Base-by-base conservation (phyloP, 2,888 invertebrate species). In the Tridacna gigas region DNA sequence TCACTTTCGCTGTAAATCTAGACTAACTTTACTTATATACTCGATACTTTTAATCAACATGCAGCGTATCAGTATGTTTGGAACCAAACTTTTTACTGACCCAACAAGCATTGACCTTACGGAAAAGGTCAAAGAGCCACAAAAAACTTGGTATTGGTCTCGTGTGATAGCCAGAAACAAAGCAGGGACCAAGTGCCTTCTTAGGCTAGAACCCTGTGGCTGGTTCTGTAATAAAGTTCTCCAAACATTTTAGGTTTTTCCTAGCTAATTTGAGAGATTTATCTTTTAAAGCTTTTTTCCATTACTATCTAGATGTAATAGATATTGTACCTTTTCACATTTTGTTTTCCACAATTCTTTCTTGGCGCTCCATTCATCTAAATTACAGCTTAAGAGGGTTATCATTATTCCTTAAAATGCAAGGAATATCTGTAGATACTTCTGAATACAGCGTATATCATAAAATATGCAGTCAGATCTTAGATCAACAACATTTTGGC, bases 21-120 rank as follows among this genome's bases (percentile, higher is more conserved):
- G 71, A 37, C 3, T 71, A 0, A 1, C 5, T 22, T 18, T 71
- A 0, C 20, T 51, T n/a, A 20, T 51, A 12, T 51, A 26, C 51
- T 9, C 48, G 18, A 22, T 18, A 2, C 4, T 71, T 7, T 26
- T 12, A 18, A 1, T 25, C 63, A n/a, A 2, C n/a, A 4, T 18
- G 63, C n/a, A 63, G 4, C 2, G 63, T 48, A 11, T 71, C 26
- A 48, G 12, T 5, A 13, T 25, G 22, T 71, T 71, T 51, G 71
- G 71, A 13, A 51, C 26, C 1, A 51, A 48, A 48, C 25, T 2
- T 7, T 0, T 71, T 22, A 25, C 22, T 12, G 51, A 71, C 13
- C 71, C 71, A 51, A 20, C 51, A 12, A 51, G 71, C 22, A 71
- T 71, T 71, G 71, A 71, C 20, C 20, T 71, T 0, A 22, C 13